Base-by-base conservation (phyloP, 2,888 invertebrate genomes). In the Tethea ocularis region DNA sequence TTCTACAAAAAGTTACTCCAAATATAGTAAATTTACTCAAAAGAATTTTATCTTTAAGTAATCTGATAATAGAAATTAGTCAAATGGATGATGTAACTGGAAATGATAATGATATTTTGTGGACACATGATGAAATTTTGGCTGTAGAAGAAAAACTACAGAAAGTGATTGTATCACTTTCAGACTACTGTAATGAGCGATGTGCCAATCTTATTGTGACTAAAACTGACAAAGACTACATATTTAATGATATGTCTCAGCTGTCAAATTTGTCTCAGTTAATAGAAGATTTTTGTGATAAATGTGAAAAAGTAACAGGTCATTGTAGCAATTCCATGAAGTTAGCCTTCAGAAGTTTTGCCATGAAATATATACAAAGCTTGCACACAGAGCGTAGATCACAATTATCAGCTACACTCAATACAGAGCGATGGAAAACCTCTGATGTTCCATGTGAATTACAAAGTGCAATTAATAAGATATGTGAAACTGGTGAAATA, bases 401-500 rank as follows among this genome's bases (percentile, higher is more conserved):
- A 57, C 98, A 98, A 86, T 90, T 99, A 58, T 96, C 96, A 51
- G 87, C 97, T 63, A 94, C 98, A 41, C 92, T 99, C 52, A 99
- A 99, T 82, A 95, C 95, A 65, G 99, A 99, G 87, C 94, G 97
- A 62, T 99, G 99, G 99, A 98, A 97, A 79, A 95, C 96, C 72
- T 97, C 98, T 5, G 98, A 98, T 77, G 97, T 99, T 57, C 97
- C 98, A 0, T 93, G 94, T 68, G 97, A 98, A 82, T 96, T 99
- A 83, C 99, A 99, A 89, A 94, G 95, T 71, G 94, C 98, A 62
- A 96, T 98, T 38, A 95, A 96, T 82, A 94, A 95, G 71, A 95
- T 97, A 76, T 92, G 91, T 80, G 91, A 94, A 70, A 83, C 83
- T 65, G 91, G 93, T 60, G 84, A 87, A 76, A 94, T 94, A 81